phyloP scores from a whole-genome alignment of 2,797 vertebrate genomes.

The Atherinosoma microstoma region DNA sequence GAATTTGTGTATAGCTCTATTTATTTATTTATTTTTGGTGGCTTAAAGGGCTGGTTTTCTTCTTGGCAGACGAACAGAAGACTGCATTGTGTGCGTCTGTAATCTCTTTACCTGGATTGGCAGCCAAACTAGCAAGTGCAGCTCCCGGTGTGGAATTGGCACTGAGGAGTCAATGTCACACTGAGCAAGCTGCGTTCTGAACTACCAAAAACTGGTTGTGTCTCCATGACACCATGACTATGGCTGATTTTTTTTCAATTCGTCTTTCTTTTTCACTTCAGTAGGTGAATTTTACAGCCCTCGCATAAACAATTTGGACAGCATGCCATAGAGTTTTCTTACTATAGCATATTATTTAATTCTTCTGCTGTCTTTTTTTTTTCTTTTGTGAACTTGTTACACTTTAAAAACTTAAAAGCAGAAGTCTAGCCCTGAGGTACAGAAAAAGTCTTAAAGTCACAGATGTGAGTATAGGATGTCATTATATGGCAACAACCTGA shows the following conservation, averaged over 20 bases:
- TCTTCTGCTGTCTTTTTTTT: constrained; percentile 10
- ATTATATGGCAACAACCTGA: constrained; percentile 73
- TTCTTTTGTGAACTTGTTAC: constrained; percentile 30
- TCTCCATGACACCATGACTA: constrained; percentile 56
- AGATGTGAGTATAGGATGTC: constrained; percentile 61
- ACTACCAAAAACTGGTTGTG: constrained; percentile 66
- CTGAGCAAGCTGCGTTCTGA: constrained; percentile 73
- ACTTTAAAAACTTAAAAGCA: constrained; percentile 35
- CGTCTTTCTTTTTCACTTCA: constrained; percentile 48
- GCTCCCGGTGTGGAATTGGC: constrained; percentile 80
- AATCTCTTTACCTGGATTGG: constrained; percentile 88
- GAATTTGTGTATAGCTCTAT: constrained; percentile 66
- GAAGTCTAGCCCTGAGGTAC: constrained; percentile 55
- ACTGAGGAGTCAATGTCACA: constrained; percentile 81
- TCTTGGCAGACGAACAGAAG: constrained; percentile 86
- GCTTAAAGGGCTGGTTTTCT: constrained; percentile 82
- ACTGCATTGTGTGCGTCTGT: constrained; percentile 85
- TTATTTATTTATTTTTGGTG: constrained; percentile 39
- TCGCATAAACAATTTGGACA: constrained; percentile 29
- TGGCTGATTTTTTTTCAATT: constrained; percentile 34
- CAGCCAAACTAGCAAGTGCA: constrained; percentile 79
- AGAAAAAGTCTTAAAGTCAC: constrained; percentile 57
- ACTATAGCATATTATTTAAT: constrained; percentile 37
- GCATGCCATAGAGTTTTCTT: constrained; percentile 30
- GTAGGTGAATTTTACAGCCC: constrained; percentile 35